phyloP scores from a whole-genome alignment of 2,797 vertebrate genomes.

The Chelidonichthys spinosus region DNA sequence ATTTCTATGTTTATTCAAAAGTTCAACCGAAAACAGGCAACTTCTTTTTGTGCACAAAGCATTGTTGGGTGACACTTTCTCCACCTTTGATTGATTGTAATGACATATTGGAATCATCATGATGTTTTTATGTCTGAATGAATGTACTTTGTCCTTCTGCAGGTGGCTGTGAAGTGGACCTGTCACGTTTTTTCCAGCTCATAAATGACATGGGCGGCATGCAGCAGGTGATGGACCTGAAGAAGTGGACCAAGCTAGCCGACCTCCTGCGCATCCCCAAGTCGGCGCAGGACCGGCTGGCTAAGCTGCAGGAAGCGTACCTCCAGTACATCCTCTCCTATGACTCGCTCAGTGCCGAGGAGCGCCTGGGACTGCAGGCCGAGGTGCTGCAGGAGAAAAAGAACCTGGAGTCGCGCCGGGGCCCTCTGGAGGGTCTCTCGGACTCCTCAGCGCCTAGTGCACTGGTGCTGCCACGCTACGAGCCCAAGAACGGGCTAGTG shows the following conservation, averaged over 20 bases:
- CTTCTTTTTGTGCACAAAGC: neutral
- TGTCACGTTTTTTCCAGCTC: constrained; percentile 98
- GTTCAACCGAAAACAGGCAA: no score
- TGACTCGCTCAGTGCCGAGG: constrained; percentile 92
- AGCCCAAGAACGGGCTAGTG: constrained; percentile 94
- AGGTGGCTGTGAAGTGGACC: constrained; percentile 99
- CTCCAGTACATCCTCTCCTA: constrained; percentile 99
- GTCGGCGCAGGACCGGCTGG: constrained; percentile 98
- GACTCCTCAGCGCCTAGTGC: constrained; percentile 88
- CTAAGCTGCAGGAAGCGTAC: constrained; percentile 99
- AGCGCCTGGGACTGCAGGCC: constrained; percentile 91
- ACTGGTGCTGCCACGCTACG: constrained; percentile 93
- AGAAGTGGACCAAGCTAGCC: constrained; percentile 99
- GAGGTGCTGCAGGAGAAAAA: constrained; percentile 97
- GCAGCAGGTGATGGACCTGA: constrained; percentile 99
- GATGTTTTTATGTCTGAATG: no score
- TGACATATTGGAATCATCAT: neutral
- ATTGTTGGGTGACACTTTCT: neutral
- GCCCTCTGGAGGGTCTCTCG: constrained; percentile 93
- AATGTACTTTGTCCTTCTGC: constrained; percentile 2
- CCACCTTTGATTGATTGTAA: neutral
- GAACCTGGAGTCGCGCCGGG: constrained; percentile 91
- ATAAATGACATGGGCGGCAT: constrained; percentile 99
- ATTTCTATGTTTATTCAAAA: constrained; percentile 11
- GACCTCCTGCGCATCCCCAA: constrained; percentile 97